Conservation (phyloP, 2,797 vertebrate species). For the Notolabrus celidotus region DNA sequence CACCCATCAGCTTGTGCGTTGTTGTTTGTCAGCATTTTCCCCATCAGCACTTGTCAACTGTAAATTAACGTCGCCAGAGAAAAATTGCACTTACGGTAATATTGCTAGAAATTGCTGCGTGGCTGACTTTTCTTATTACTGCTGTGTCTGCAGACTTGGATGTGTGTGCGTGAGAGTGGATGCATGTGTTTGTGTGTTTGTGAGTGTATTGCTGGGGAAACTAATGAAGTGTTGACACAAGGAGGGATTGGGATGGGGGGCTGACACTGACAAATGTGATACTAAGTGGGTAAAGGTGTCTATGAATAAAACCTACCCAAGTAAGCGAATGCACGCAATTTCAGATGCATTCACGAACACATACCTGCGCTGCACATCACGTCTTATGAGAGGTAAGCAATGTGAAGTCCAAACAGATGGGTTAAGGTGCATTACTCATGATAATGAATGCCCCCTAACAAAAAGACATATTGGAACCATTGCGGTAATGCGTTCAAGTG, state of each 20-base stretch:
- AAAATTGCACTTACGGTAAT: conserved; percentile 16
- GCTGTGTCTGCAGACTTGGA: conserved; percentile 11
- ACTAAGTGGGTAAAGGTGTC: conserved; percentile 79
- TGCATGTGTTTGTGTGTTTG: conserved; percentile 36
- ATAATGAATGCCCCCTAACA: not conserved
- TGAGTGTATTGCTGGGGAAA: conserved; percentile 64
- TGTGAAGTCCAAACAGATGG: not conserved
- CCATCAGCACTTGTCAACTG: conserved; percentile 25
- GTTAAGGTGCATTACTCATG: not conserved
- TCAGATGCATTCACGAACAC: not conserved
- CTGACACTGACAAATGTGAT: conserved; percentile 83
- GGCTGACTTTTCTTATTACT: conserved; percentile 16
- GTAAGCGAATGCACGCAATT: conserved; percentile 37
- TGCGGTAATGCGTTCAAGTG: conserved; percentile 1
- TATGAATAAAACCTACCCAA: conserved; percentile 79
- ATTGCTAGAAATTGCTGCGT: conserved; percentile 1
- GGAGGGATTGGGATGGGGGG: conserved; percentile 70
- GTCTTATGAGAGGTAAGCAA: conserved; percentile 10
- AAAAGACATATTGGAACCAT: not conserved
- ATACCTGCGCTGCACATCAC: conserved; percentile 8
- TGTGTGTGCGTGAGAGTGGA: conserved; percentile 14
- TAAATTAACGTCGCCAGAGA: conserved; percentile 31
- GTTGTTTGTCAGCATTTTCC: conserved; percentile 35
- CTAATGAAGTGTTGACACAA: conserved; percentile 84
- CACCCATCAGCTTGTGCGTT: not conserved